These are phyloP conservation scores for Glyphotaelius pellucidus DNA, from an alignment of 2,888 invertebrate species.

Conservation along the genomic window DNA sequence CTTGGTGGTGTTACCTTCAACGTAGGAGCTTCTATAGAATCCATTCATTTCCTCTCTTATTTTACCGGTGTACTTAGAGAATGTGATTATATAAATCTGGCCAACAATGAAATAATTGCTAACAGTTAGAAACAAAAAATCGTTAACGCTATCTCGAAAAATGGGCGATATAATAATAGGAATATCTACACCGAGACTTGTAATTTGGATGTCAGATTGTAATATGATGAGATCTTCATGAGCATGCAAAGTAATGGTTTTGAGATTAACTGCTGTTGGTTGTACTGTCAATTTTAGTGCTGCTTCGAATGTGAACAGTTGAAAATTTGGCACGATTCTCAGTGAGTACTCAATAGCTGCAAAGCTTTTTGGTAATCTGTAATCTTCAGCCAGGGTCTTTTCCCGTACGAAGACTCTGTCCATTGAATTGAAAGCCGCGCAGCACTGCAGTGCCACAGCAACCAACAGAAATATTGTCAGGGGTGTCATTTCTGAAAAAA, in stretches of 20 bases:
- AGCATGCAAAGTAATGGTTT: conserved; percentile 73
- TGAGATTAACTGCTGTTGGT: conserved; percentile 69
- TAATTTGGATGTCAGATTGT: not conserved
- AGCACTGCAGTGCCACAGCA: not conserved
- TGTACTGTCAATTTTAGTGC: conserved; percentile 72
- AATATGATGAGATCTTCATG: conserved; percentile 69
- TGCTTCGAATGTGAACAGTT: conserved; percentile 74
- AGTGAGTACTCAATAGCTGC: conserved; percentile 7
- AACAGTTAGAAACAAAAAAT: conserved; percentile 49
- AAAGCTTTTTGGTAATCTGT: conserved; percentile 52
- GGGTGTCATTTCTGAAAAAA: conserved; percentile 4
- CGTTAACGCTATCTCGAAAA: conserved; percentile 13
- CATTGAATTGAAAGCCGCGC: not conserved
- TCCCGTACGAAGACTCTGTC: not conserved
- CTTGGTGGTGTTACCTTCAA: conserved; percentile 73
- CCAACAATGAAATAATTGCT: conserved; percentile 7
- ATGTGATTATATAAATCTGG: not conserved
- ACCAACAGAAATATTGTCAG: not conserved
- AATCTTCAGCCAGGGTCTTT: not conserved
- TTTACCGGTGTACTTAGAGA: conserved; percentile 39
- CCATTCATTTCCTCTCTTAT: conserved; percentile 75
- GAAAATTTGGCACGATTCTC: conserved; percentile 39
- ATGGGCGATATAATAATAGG: not conserved
- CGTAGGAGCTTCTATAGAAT: conserved; percentile 81
- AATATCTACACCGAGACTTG: not conserved